These are phyloP conservation scores for Leptosomus discolor DNA, from an alignment of 2,113 vertebrate genomes.

Conservation along the genomic window DNA sequence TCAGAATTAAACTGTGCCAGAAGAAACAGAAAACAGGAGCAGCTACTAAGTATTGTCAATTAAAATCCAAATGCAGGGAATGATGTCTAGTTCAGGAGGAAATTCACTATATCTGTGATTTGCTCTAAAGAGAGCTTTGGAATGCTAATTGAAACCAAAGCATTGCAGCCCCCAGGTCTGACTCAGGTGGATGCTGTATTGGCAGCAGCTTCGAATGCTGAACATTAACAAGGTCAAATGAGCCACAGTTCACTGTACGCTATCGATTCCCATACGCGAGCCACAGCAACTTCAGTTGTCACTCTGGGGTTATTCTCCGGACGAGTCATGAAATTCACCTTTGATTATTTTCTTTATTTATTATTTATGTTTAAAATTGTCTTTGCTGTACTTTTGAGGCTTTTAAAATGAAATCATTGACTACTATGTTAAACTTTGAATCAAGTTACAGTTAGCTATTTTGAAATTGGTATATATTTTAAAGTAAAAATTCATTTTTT, in stretches of 20 bases:
- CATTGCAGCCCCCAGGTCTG: background rate
- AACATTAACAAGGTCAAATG: background rate
- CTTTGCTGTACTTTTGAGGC: background rate
- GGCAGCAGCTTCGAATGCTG: background rate
- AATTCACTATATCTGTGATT: background rate
- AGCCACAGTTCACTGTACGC: accelerated
- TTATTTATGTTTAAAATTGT: background rate
- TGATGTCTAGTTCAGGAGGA: background rate
- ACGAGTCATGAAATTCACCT: background rate
- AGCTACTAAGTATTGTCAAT: background rate
- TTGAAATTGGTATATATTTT: background rate
- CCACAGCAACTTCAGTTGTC: background rate
- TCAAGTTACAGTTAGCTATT: background rate
- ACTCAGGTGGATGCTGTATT: background rate
- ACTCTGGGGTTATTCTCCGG: background rate
- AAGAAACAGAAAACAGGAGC: background rate
- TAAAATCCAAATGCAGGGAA: background rate
- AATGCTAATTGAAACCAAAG: background rate
- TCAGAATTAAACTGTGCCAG: background rate
- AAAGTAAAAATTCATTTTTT: background rate
- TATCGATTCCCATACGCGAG: background rate
- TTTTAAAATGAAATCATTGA: background rate
- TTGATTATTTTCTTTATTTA: background rate
- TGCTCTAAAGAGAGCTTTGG: background rate
- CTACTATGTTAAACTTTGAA: background rate